phyloP scores from a whole-genome alignment of 2,113 vertebrate species.

The Eulacestoma nigropectus region DNA sequence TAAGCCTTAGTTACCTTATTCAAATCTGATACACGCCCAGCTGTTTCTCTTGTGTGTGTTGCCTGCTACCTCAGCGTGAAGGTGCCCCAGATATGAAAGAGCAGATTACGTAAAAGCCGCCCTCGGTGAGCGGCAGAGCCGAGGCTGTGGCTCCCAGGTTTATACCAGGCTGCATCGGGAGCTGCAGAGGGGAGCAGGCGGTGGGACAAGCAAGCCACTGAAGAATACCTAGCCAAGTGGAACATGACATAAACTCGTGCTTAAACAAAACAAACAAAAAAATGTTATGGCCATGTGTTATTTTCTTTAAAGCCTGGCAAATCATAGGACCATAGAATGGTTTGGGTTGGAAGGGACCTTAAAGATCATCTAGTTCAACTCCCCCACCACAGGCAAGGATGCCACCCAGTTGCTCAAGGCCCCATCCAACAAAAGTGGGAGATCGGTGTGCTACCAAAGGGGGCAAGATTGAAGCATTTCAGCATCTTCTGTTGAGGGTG shows the following conservation, averaged over 20 bases:
- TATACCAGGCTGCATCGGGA: neutral
- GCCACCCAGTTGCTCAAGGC: neutral
- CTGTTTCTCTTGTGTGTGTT: neutral
- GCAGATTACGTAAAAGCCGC: neutral
- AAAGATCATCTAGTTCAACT: neutral
- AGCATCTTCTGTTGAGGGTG: neutral
- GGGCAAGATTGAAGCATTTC: neutral
- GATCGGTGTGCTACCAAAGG: neutral
- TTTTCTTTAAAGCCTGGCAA: neutral
- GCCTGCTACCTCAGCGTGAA: neutral
- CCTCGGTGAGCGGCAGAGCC: neutral
- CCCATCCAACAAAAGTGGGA: neutral
- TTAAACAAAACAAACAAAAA: neutral
- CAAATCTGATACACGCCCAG: neutral
- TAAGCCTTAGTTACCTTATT: neutral
- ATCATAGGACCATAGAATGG: neutral
- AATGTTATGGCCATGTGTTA: rapidly evolving
- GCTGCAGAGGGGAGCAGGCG: neutral
- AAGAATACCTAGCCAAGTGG: neutral
- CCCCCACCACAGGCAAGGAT: neutral
- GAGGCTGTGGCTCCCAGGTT: neutral
- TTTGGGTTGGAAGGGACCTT: neutral
- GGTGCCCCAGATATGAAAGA: neutral
- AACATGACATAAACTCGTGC: neutral
- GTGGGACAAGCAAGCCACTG: neutral